Evolutionary conservation across 2,888 invertebrate species (phyloP).

Genomic region (Kryphioiulus occultus): DNA sequence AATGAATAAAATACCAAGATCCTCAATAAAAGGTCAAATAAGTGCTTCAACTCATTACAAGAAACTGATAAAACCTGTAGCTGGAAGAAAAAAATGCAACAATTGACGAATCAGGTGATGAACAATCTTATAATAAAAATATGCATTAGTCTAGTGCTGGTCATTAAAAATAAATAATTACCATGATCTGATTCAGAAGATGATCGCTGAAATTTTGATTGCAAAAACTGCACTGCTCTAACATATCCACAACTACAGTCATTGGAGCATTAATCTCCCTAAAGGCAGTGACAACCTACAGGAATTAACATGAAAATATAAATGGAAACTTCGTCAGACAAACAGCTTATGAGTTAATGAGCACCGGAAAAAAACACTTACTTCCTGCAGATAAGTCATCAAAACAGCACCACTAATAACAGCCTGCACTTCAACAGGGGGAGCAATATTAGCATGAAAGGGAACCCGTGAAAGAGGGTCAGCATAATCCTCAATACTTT

Average conservation of each 20-base stretch:
- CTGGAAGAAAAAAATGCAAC: conserved; percentile 57
- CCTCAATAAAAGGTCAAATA: conserved; percentile 62
- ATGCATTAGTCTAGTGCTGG: background rate
- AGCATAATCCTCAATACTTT: conserved; percentile 56
- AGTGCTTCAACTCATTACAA: conserved; percentile 64
- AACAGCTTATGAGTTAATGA: background rate
- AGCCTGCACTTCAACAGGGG: conserved; percentile 49
- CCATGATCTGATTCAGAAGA: conserved; percentile 62
- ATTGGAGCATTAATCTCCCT: conserved; percentile 59
- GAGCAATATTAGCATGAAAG: conserved; percentile 49
- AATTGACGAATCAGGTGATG: background rate
- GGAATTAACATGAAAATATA: background rate
- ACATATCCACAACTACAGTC: conserved; percentile 61
- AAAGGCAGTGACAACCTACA: conserved; percentile 62
- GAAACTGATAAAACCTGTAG: conserved; percentile 63
- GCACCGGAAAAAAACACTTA: conserved; percentile 52
- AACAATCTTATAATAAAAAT: background rate
- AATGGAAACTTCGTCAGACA: too few relatives aligned
- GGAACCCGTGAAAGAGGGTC: conserved; percentile 21
- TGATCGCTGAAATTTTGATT: conserved; percentile 60
- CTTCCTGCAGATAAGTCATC: conserved; percentile 60
- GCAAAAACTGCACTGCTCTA: conserved; percentile 62
- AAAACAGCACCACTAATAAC: conserved; percentile 57
- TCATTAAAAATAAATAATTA: conserved; percentile 55
- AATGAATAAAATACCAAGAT: conserved; percentile 61